Conservation (phyloP, 2,888 invertebrate species). For the Chouioia cunea region DNA sequence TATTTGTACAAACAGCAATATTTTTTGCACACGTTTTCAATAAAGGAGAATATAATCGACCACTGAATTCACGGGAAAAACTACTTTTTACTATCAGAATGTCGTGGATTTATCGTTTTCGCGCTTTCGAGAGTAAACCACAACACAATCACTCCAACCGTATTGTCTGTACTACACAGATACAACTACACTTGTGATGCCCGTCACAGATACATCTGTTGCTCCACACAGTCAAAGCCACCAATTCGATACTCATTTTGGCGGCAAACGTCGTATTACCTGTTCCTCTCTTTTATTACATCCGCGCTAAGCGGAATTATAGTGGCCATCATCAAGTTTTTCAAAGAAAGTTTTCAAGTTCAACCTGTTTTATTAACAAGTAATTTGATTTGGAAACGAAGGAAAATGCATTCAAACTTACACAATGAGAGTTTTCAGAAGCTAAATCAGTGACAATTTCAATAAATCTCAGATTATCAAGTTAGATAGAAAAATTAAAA, state of each 20-base stretch:
- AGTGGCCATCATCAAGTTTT: slow-evolving; percentile 17
- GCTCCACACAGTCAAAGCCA: slow-evolving; percentile 19
- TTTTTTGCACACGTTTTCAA: not conserved
- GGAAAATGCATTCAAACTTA: not conserved
- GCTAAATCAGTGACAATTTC: too few relatives aligned
- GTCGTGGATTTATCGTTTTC: slow-evolving; percentile 10
- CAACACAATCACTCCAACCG: slow-evolving; percentile 36
- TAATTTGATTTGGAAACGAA: too few relatives aligned
- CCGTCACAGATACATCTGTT: slow-evolving; percentile 12
- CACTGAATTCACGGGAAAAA: not conserved
- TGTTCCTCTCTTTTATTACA: not conserved
- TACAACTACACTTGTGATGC: slow-evolving; percentile 25
- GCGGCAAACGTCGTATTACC: slow-evolving; percentile 37
- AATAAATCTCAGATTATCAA: too few relatives aligned
- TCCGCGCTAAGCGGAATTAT: slow-evolving; percentile 16
- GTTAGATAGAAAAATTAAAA: too few relatives aligned
- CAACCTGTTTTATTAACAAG: too few relatives aligned
- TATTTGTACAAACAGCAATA: not conserved
- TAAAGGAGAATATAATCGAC: not conserved
- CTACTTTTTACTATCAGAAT: slow-evolving; percentile 17
- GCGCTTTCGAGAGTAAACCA: slow-evolving; percentile 19
- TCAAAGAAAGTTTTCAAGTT: slow-evolving; percentile 25
- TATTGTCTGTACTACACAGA: slow-evolving; percentile 9
- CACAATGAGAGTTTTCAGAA: not conserved
- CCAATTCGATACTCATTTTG: slow-evolving; percentile 18